Base-by-base conservation (phyloP, 53 echinoderm and acorn worm genomes). In the Henricia sp. region DNA sequence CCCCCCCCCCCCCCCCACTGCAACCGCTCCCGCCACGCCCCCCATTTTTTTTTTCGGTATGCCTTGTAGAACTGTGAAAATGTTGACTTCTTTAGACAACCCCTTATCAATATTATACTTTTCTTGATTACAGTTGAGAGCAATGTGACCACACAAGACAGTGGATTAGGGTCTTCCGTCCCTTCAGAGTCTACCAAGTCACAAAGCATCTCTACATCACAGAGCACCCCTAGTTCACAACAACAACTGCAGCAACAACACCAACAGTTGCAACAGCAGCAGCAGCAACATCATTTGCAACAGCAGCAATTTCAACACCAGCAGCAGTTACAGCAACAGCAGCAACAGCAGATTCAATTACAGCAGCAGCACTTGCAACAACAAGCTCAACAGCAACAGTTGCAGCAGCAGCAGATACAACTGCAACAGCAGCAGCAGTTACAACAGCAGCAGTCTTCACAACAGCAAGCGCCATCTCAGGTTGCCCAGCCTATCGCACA, bases 101-200 rank as follows among this genome's bases (percentile, higher is more conserved):
- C 4, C 12, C 19, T 19, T 55, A 10, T 4, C 4, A 12, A 19
- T 55, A 19, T 23, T 36, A 24, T 85, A 16, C 11, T 74, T 25
- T 72, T 29, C 17, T 58, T 0, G 48, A 32, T 50, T 50, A 33
- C 37, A 83, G 66, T 67, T 86, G 94, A 72, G 65, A 66, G 52
- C 37, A 85, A 74, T 23, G 37, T 53, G 14, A 77, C 75, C 12
- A 95, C 91, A n/a, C 38, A 70, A 44, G 95, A 95, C 40, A 95
- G 95, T 70, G 95, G 95, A 34, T 1, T 95, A 46, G 93, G 87
- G n/a, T 38, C 76, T 54, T 89, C 94, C 4, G 83, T 64, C 10
- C 33, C 72, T n/a, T 91, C 91, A 26, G 66, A 74, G 30, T 33
- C 66, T 40, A 71, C 86, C 40, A 80, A 90, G 67, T 70, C 80